Conservation (phyloP, 1,140 invertebrate species). For the Aphelenchoides besseyi region DNA sequence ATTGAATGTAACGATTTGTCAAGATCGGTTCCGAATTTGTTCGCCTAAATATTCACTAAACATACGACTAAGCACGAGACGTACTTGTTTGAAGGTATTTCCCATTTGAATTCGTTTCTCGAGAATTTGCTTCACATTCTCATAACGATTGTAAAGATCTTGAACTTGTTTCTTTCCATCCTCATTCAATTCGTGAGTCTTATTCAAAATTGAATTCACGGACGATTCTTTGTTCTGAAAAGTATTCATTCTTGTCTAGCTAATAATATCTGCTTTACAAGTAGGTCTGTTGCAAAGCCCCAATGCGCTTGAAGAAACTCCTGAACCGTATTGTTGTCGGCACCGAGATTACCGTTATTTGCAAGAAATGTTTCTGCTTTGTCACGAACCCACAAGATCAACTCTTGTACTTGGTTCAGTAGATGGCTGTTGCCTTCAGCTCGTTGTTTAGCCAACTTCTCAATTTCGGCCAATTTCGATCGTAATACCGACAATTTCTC, state of each 20-base stretch:
- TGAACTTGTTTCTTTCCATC: constrained; percentile 18
- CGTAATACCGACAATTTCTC: constrained; percentile 40
- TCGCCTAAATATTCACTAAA: not conserved
- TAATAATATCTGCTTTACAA: too few species aligned
- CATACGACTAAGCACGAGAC: not conserved
- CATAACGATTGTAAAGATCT: constrained; percentile 37
- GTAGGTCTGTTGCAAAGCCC: constrained; percentile 45
- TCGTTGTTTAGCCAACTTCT: constrained; percentile 45
- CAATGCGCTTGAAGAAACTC: constrained; percentile 51
- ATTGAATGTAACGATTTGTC: constrained; percentile 53
- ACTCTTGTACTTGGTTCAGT: constrained; percentile 26
- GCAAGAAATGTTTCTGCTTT: constrained; percentile 49
- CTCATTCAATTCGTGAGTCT: constrained; percentile 28
- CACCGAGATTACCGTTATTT: constrained; percentile 46
- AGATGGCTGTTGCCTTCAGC: constrained; percentile 17
- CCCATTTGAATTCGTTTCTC: constrained; percentile 48
- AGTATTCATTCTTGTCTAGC: too few species aligned
- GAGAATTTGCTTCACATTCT: constrained; percentile 42
- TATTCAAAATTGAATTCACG: constrained; percentile 28
- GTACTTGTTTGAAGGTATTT: constrained; percentile 48
- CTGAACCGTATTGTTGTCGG: constrained; percentile 24
- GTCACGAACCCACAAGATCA: constrained; percentile 47
- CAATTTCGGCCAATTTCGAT: constrained; percentile 47
- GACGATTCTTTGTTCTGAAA: constrained; percentile 29
- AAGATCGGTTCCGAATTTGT: constrained; percentile 52